Conservation (phyloP, 1,140 invertebrate genomes). For the Pogonomyrmex barbatus region DNA sequence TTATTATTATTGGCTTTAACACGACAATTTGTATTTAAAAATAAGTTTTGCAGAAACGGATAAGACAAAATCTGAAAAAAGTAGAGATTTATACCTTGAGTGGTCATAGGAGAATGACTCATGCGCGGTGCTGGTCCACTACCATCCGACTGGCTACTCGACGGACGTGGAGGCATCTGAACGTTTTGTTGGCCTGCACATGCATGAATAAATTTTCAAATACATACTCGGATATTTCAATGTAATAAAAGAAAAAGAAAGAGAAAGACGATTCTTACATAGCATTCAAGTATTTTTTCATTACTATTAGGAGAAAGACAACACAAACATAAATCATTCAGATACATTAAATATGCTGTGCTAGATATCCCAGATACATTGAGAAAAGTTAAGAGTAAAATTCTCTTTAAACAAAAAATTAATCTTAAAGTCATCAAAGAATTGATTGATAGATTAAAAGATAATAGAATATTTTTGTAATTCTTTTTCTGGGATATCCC, state of each 20-base stretch:
- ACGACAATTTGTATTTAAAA: neutral
- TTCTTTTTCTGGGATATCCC: slow-evolving; percentile 84
- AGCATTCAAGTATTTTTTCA: neutral
- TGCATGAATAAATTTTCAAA: slow-evolving; percentile 26
- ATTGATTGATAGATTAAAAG: neutral
- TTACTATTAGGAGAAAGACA: neutral
- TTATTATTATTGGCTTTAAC: slow-evolving; percentile 30
- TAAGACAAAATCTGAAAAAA: neutral
- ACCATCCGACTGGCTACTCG: slow-evolving; percentile 95
- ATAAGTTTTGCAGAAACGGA: slow-evolving; percentile 15
- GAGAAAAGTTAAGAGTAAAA: neutral
- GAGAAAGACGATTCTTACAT: neutral
- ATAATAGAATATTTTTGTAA: neutral
- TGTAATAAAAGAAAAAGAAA: neutral
- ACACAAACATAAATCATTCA: neutral
- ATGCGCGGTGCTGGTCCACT: slow-evolving; percentile 89
- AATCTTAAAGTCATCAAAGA: slow-evolving; percentile 7
- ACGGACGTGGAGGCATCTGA: slow-evolving; percentile 96
- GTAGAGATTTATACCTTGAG: slow-evolving; percentile 86
- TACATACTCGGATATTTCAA: neutral
- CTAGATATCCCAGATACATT: neutral
- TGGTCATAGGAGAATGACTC: slow-evolving; percentile 92
- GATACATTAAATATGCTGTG: neutral
- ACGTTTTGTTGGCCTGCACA: slow-evolving; percentile 94
- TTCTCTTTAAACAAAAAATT: neutral